Percentiles rank a stretch among this genome's conserved stretches.
Conservation (phyloP, 2,113 vertebrate species). For the Peromyscus polionotus region DNA sequence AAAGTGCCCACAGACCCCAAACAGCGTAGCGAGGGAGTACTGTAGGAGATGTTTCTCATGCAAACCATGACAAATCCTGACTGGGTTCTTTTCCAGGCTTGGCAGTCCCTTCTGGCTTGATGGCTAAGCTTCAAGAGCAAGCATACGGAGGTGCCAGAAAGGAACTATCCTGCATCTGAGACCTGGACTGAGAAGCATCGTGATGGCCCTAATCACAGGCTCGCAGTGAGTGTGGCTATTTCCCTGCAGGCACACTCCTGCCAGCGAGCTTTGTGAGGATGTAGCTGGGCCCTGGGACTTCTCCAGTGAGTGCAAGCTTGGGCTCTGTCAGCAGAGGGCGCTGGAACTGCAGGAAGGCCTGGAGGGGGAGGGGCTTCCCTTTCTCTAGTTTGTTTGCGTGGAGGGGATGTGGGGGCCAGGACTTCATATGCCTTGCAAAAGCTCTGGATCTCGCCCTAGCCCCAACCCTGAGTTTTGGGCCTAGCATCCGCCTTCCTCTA, state of each 20-base stretch:
- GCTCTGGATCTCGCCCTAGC: background rate
- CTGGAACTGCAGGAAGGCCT: background rate
- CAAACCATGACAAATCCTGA: background rate
- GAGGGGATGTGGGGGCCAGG: no score
- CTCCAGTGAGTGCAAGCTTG: rapidly evolving
- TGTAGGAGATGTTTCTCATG: no score
- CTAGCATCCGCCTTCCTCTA: background rate
- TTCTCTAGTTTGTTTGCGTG: background rate
- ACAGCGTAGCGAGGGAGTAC: background rate
- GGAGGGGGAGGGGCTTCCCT: background rate
- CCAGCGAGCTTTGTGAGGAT: rapidly evolving
- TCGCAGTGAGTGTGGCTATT: rapidly evolving
- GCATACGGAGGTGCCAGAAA: background rate
- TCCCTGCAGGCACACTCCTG: background rate
- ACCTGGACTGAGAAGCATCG: background rate
- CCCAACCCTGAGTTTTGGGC: background rate
- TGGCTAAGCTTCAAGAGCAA: background rate
- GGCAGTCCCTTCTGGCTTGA: background rate
- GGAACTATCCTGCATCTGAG: no score
- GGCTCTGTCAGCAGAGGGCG: background rate
- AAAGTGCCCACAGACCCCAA: background rate
- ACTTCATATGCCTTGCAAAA: rapidly evolving
- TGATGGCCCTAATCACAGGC: background rate
- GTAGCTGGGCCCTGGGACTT: background rate
- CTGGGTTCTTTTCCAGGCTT: background rate